Evolutionary conservation across 2,888 invertebrate species (phyloP), one percentile per base, ranked within the genome.

Genomic region (Ectemnius cavifrons): DNA sequence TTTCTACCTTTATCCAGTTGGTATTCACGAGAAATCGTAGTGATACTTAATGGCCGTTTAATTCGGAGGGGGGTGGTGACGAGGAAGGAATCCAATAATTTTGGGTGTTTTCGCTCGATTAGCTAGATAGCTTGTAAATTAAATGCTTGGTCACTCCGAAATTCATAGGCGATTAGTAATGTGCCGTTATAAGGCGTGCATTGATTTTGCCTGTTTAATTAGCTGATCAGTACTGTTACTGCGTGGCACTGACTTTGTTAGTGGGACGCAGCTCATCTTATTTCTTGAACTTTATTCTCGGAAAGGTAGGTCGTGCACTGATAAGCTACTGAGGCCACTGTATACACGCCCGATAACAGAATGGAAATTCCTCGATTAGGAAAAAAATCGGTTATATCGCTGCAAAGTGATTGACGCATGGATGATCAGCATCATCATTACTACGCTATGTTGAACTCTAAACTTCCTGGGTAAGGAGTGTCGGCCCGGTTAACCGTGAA

Each of bases 271-370:
- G 23, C 23, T n/a, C 23, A 49, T 23, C 16, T 52, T n/a, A 63
- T 56, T 60, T n/a, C 71, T 20, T 61, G 16, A 63, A 45, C 59
- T 64, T 27, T 67, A 64, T 67, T 62, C 23, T 18, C 23, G 18
- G 67, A 47, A 63, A 79, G 75, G 58, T 79, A 79, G 79, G 71
- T 79, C 79, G 62, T 60, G 75, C 67, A 59, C 13, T 52, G 63
- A 63, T 72, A 61, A 69, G 63, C 67, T 56, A 11, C 47, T 16
- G 45, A 52, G 66, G 58, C 56, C 60, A 45, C 28, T 28, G 63
- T 18, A 63, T 46, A 74, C 70, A 52, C 52, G 49, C 52, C 62
- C 61, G 64, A 37, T 37, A 37, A 37, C 37, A 37, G 37, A 11
- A 37, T 66, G 67, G 47, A 65, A 62, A 71, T 61, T 27, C 46